These are phyloP conservation scores for Bombus breviceps DNA, from an alignment of 1,140 invertebrate genomes.

Conservation along the genomic window DNA sequence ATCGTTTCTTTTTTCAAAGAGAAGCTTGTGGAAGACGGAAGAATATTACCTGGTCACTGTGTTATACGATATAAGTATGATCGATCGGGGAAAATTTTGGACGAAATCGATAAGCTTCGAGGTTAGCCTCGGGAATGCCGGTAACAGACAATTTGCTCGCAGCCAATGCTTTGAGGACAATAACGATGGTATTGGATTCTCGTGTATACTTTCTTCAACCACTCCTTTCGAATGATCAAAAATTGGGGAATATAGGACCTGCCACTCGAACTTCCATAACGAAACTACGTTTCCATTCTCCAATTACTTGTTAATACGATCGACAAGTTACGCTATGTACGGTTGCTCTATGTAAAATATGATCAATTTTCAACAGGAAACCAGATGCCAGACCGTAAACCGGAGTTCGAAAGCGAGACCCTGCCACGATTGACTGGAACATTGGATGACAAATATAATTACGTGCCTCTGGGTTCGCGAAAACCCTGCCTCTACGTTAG, in stretches of 20 bases:
- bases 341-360: not conserved
- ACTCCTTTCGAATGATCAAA: not conserved
- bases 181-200: slow-evolving; percentile 10
- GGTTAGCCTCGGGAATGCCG: slow-evolving; percentile 78
- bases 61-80: slow-evolving; percentile 78
- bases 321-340: not conserved
- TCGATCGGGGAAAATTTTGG: slow-evolving; percentile 76
- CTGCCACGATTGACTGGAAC: slow-evolving; percentile 66
- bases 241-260: not conserved
- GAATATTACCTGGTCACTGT: slow-evolving; percentile 77
- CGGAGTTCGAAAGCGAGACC: slow-evolving; percentile 72
- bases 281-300: not conserved
- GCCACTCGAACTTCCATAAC: not conserved
- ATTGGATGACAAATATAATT: slow-evolving; percentile 77
- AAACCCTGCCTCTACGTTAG: slow-evolving; percentile 79
- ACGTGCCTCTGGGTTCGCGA: slow-evolving; percentile 74
- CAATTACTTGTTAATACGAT: slow-evolving; percentile 6
- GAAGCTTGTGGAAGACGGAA: slow-evolving; percentile 75
- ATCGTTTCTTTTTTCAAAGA: slow-evolving; percentile 57
- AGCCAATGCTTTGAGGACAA: slow-evolving; percentile 60
- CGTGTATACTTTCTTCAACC: not conserved
- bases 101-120: slow-evolving; percentile 77
- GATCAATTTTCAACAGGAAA: slow-evolving; percentile 62
- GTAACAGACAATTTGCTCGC: slow-evolving; percentile 72
- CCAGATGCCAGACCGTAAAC: slow-evolving; percentile 53